phyloP scores from a whole-genome alignment of 92 coral and sea anemone genomes.

The Bergia sp. region DNA sequence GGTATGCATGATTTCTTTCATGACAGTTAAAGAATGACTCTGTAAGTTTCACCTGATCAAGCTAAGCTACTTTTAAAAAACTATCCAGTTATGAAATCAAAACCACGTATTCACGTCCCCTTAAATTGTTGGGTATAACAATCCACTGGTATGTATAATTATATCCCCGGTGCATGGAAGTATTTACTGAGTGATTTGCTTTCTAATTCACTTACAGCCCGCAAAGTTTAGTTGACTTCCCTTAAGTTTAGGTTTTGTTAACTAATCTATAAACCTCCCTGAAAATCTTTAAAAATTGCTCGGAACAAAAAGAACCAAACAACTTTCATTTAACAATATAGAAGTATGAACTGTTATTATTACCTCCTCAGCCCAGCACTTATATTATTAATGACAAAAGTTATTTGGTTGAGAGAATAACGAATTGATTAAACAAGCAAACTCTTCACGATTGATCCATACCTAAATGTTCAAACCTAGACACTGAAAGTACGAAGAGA shows the following conservation, averaged over 20 bases:
- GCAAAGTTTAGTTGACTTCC: background rate
- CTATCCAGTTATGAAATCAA: background rate
- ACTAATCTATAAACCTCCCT: background rate
- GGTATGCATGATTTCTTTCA: background rate
- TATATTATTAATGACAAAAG: background rate
- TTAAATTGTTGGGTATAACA: background rate
- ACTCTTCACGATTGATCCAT: background rate
- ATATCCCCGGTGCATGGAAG: background rate
- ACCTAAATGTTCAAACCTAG: background rate
- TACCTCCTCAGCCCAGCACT: background rate
- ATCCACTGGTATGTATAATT: background rate
- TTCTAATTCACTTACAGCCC: background rate
- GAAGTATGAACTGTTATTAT: too few relatives aligned
- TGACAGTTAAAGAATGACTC: background rate
- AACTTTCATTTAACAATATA: background rate
- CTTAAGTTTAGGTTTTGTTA: background rate
- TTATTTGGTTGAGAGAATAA: background rate
- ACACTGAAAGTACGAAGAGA: background rate
- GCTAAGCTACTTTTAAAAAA: background rate
- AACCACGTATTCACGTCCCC: background rate
- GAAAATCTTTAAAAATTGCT: background rate
- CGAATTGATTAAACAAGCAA: background rate
- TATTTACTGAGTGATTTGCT: too few relatives aligned
- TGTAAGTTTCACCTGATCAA: background rate
- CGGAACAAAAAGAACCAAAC: background rate